These are phyloP conservation scores for Centropristis striata DNA, from an alignment of 2,113 vertebrate genomes.

Conservation along the genomic window DNA sequence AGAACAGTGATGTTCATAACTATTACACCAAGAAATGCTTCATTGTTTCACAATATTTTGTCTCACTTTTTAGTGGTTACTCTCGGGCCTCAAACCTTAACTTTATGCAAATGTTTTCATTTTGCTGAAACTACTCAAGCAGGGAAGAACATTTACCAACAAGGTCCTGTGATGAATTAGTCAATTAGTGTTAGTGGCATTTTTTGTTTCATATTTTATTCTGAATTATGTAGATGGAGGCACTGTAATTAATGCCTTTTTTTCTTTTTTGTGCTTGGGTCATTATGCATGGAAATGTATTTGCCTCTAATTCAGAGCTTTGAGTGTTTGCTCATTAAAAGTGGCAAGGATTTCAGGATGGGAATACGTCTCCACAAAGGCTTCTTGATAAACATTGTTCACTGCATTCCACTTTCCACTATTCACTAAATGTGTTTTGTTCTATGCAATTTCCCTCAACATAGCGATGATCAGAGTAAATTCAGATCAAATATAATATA, in stretches of 20 bases:
- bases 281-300: slow-evolving; percentile 76
- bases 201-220: slow-evolving; percentile 82
- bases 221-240: slow-evolving; percentile 80
- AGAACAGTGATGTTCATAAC: slow-evolving; percentile 9
- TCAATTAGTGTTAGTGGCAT: slow-evolving; percentile 81
- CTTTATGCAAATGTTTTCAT: slow-evolving; percentile 79
- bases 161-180: slow-evolving; percentile 82
- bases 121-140: slow-evolving; percentile 76
- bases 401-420: slow-evolving; percentile 10
- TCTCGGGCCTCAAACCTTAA: slow-evolving; percentile 47
- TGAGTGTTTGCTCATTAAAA: slow-evolving; percentile 63
- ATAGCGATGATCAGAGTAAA: slow-evolving; percentile 21
- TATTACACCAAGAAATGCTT: slow-evolving; percentile 1
- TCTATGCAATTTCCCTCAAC: slow-evolving; percentile 22
- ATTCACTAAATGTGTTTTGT: slow-evolving; percentile 16
- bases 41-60: slow-evolving; percentile 23
- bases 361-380: slow-evolving; percentile 53
- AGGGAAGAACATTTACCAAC: slow-evolving; percentile 75
- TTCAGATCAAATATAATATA: slow-evolving; percentile 19
- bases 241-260: slow-evolving; percentile 79
- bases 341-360: slow-evolving; percentile 40
- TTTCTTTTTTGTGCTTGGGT: slow-evolving; percentile 35
- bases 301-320: slow-evolving; percentile 69
- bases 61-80: slow-evolving; percentile 41
- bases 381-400: slow-evolving; percentile 37